These are phyloP conservation scores for Calonectris borealis DNA, from an alignment of 2,113 vertebrate genomes.

Conservation along the genomic window DNA sequence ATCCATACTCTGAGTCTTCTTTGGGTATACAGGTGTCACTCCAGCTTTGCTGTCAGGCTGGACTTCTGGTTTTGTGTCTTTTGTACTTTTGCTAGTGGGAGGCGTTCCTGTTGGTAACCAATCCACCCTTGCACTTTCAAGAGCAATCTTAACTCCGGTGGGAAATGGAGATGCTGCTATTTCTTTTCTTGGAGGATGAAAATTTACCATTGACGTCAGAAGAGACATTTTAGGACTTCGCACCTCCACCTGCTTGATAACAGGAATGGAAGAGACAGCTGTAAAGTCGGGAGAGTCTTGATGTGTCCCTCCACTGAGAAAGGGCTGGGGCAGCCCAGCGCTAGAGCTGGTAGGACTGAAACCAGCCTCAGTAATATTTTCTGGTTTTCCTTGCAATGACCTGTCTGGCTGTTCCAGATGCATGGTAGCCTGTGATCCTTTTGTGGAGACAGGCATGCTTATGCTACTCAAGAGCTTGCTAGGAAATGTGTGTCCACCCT, in stretches of 20 bases:
- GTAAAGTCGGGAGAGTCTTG: background rate
- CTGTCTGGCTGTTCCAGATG: background rate
- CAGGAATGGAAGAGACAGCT: background rate
- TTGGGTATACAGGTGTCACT: background rate
- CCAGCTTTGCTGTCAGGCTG: background rate
- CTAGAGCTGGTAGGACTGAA: background rate
- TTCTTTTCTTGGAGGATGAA: background rate
- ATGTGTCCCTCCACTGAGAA: background rate
- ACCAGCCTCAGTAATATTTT: background rate
- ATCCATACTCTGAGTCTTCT: background rate
- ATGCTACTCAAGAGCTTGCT: background rate
- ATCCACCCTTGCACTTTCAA: background rate
- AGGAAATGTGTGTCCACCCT: background rate
- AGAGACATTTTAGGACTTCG: background rate
- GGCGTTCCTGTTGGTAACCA: background rate
- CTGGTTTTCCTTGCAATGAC: background rate
- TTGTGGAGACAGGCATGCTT: background rate
- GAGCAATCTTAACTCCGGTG: background rate
- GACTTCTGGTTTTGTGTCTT: background rate
- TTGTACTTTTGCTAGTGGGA: background rate
- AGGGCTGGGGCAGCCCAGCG: background rate
- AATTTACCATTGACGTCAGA: rapidly evolving
- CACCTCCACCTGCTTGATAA: background rate
- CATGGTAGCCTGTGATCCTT: background rate
- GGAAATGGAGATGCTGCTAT: background rate